Base-by-base conservation (phyloP, 2,888 invertebrate genomes). In the Bombylius major region DNA sequence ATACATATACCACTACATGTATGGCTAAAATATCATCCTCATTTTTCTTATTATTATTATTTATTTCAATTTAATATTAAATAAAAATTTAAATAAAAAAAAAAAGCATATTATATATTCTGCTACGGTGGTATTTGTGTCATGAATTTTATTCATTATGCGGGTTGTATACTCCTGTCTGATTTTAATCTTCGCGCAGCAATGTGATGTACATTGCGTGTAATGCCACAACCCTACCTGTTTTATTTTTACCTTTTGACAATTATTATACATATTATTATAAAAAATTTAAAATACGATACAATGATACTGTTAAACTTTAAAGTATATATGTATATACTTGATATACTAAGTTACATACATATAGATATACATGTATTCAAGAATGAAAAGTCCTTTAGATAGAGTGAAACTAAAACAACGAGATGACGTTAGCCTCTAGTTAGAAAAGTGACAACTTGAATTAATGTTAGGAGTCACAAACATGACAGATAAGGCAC, bases 391-490 rank as follows among this genome's bases (percentile, higher is more conserved):
- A 54, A 46, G 55, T 50, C 55, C 55, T 55, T 55, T 47, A 31
- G 50, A 46, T 34, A 32, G 14, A 39, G 23, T 23, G 23, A 2
- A 42, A 44, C 33, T 51, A 47, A 50, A 55, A 55, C 47, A 51
- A 47, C 55, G 46, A 34, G 34, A 33, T 50, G 8, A 45, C 36
- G 50, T 50, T 55, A 47, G 46, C 36, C 42, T 48, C 9, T 33
- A 47, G 55, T 51, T 42, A 32, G 47, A 58, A n/a, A n/a, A 53
- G 23, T 58, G 58, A 58, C 58, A 58, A 52, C 48, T 54, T 54
- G 58, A 56, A 58, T 58, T 58, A 58, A 58, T 58, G 56, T 48
- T 50, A 53, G 47, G 52, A 54, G 58, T 47, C 58, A 56, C 42
- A 23, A n/a, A 53, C 34, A 56, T 51, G 54, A 53, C 56, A 58